These are phyloP conservation scores for Papilio helenus DNA, from an alignment of 1,140 invertebrate species.

Conservation along the genomic window DNA sequence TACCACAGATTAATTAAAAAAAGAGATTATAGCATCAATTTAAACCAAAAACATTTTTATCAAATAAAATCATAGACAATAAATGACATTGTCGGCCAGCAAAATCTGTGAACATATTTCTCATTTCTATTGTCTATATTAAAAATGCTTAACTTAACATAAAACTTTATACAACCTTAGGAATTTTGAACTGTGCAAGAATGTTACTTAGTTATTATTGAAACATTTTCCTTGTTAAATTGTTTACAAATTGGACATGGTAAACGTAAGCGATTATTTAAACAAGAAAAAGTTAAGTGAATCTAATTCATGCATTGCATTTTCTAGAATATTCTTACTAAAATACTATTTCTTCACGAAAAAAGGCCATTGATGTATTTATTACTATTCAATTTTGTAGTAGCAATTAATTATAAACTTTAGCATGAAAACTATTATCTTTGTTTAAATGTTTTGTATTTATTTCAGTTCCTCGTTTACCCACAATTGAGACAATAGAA, in stretches of 20 bases:
- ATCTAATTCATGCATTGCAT: neutral
- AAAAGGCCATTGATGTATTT: no score
- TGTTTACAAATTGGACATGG: neutral
- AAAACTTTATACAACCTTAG: neutral
- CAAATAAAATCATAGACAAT: no score
- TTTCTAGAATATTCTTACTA: neutral
- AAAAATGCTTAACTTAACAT: no score
- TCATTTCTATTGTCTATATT: no score
- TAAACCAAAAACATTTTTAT: no score
- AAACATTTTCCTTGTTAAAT: neutral
- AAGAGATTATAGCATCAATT: no score
- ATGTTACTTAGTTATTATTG: neutral
- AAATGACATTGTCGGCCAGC: no score
- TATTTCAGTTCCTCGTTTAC: conserved; percentile 88
- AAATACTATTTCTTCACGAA: neutral
- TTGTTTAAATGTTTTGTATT: neutral
- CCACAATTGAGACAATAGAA: conserved; percentile 97
- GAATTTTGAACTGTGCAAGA: neutral
- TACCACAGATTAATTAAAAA: no score
- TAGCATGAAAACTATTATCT: no score
- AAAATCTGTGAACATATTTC: no score
- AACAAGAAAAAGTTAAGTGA: neutral
- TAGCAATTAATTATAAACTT: no score
- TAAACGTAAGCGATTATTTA: neutral
- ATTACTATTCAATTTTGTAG: no score